Percentiles rank a stretch among this genome's conserved stretches.
Conservation (phyloP, 2,888 invertebrate species). For the Spisula solida region DNA sequence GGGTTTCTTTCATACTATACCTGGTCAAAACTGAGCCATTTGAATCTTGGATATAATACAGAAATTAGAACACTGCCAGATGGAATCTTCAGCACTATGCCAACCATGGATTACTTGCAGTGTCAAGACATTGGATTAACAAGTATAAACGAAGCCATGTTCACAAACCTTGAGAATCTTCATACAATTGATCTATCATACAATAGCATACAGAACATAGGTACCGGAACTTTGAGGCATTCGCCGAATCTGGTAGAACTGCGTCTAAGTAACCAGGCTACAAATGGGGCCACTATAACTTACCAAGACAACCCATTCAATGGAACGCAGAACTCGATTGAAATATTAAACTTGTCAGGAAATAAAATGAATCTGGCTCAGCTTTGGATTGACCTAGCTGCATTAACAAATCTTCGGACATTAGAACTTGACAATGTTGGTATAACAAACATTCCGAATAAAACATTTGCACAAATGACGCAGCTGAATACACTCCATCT, state of each 20-base stretch:
- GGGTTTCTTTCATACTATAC: constrained; percentile 44
- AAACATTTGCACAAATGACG: constrained; percentile 75
- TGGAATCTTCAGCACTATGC: constrained; percentile 75
- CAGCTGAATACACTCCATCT: constrained; percentile 76
- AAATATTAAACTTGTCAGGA: constrained; percentile 85
- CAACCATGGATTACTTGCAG: constrained; percentile 71
- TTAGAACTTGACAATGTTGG: constrained; percentile 67
- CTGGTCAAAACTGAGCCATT: constrained; percentile 70
- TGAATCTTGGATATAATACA: constrained; percentile 74
- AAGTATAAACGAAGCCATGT: constrained; percentile 69
- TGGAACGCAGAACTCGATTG: constrained; percentile 85
- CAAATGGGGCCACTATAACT: constrained; percentile 22
- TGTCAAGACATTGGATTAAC: constrained; percentile 74
- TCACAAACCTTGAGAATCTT: constrained; percentile 76
- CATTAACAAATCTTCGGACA: constrained; percentile 60
- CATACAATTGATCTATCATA: constrained; percentile 71
- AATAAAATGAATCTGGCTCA: constrained; percentile 64
- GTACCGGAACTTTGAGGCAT: constrained; percentile 61
- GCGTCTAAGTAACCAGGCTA: constrained; percentile 65
- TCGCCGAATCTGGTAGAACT: constrained; percentile 80
- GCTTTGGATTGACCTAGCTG: constrained; percentile 64
- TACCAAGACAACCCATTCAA: constrained; percentile 52
- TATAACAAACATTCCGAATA: constrained; percentile 74
- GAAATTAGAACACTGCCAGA: constrained; percentile 67
- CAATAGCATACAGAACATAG: constrained; percentile 65